Percentiles rank a stretch among this genome's conserved stretches.
Evolutionary conservation across 2,888 invertebrate genomes (phyloP).

Genomic region (Rhagophthalmus giganteus): DNA sequence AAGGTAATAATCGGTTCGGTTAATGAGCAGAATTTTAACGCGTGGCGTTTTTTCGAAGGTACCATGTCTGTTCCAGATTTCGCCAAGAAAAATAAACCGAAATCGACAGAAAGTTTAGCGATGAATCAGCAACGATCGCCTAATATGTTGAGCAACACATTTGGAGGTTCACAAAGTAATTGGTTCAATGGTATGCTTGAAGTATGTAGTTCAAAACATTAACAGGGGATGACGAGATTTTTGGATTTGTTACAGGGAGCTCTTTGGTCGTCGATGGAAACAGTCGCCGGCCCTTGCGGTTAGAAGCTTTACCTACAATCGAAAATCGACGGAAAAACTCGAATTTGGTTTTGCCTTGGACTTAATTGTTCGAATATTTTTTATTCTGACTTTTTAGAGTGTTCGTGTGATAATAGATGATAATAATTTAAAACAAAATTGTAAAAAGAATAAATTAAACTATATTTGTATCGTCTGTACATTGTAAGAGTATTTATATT

Average conservation of each 20-base stretch:
- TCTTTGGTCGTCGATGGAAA: conserved; percentile 31
- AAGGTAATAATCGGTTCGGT: too few species aligned
- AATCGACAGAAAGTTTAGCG: conserved; percentile 39
- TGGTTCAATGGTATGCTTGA: conserved; percentile 38
- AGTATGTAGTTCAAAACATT: conserved; percentile 24
- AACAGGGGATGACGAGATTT: conserved; percentile 7
- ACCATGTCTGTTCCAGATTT: conserved; percentile 45
- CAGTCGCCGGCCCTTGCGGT: conserved; percentile 45
- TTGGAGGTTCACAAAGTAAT: conserved; percentile 38
- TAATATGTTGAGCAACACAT: conserved; percentile 32
- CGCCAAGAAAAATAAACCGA: conserved; percentile 44
- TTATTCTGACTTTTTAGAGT: conserved; percentile 2
- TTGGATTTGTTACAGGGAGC: conserved; percentile 32
- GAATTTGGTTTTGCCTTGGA: conserved; percentile 20
- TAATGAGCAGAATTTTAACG: too few species aligned
- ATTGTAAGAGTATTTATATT: conserved; percentile 23
- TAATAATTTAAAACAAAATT: conserved; percentile 15
- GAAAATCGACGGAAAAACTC: conserved; percentile 38
- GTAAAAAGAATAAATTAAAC: conserved; percentile 11
- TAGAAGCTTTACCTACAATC: conserved; percentile 53
- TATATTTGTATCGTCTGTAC: conserved; percentile 25
- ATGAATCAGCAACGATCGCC: conserved; percentile 9
- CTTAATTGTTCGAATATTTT: conserved; percentile 12
- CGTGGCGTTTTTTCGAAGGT: conserved; percentile 4
- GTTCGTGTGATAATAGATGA: conserved; percentile 26